Base-by-base conservation (phyloP, 2,888 invertebrate species). In the Macrophya alboannulata region DNA sequence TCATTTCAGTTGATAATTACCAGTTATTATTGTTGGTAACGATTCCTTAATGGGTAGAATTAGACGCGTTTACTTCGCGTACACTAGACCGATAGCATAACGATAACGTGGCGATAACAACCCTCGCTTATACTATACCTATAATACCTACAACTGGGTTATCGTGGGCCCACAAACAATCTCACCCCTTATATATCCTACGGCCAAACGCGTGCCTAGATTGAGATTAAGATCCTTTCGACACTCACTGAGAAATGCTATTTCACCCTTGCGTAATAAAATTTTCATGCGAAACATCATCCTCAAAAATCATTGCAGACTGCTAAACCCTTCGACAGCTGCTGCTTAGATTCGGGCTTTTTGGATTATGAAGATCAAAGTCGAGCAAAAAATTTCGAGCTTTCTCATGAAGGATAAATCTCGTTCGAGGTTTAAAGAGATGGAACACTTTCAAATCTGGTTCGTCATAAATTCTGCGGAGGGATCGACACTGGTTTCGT, bases 1-100 rank as follows among this genome's bases (percentile, higher is more conserved):
- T 81, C 81, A 81, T 81, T 81, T 81, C 3, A 37, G 6, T 31
- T 81, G 21, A 81, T 81, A 81, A 81, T 81, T 81, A 43, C 43
- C 62, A 43, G 81, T 81, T 81, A 81, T 81, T 81, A 81, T 81
- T 43, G 59, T 43, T 43, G 59, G 81, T 81, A 81, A 81, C 81
- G 81, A 81, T 62, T 81, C 81, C 62, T 59, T 81, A 81, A 81
- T 40, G 81, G 81, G 59, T 81, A 62, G 81, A 81, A 81, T 81
- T 62, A 81, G 81, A 81, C 81, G 59, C 59, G 81, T 37, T 77
- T 77, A 77, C n/a, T 77, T 31, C 77, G 17, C 77, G 48, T 43
- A 81, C 40, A 62, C 21, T 43, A 25, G 40, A 43, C 81, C 81
- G 59, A 62, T 59, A 81, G 59, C 59, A 43, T 62, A 62, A 43